These are phyloP conservation scores for Volucella bombylans DNA, from an alignment of 2,888 invertebrate species.

Conservation along the genomic window DNA sequence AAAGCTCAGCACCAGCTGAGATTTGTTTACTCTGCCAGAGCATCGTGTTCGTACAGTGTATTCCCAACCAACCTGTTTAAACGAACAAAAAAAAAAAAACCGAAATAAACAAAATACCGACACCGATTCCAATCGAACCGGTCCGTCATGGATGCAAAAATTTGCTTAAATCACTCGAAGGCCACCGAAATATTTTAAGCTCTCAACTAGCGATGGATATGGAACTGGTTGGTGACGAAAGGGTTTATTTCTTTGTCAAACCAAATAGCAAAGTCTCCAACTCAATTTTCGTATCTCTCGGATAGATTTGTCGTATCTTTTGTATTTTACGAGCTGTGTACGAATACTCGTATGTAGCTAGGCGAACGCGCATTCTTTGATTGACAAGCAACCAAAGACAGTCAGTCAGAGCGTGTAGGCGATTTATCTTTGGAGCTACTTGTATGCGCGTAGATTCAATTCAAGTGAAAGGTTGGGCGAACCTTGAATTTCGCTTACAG, in stretches of 20 bases:
- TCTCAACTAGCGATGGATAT: neutral
- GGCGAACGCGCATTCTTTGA: slow-evolving; percentile 63
- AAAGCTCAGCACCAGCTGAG: slow-evolving; percentile 44
- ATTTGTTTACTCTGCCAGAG: slow-evolving; percentile 47
- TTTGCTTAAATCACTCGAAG: slow-evolving; percentile 63
- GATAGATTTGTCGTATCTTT: slow-evolving; percentile 44
- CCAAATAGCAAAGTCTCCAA: slow-evolving; percentile 14
- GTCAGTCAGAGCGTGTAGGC: slow-evolving; percentile 59
- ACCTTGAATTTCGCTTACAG: slow-evolving; percentile 64
- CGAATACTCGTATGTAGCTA: slow-evolving; percentile 51
- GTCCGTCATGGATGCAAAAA: slow-evolving; percentile 64
- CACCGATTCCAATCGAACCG: slow-evolving; percentile 59
- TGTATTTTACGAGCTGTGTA: slow-evolving; percentile 48
- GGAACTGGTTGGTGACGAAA: slow-evolving; percentile 50
- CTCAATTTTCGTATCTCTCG: slow-evolving; percentile 29
- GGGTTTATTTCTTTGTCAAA: slow-evolving; percentile 35
- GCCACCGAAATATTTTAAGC: slow-evolving; percentile 37
- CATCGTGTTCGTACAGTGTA: neutral
- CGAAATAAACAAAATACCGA: neutral
- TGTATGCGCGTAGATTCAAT: slow-evolving; percentile 3
- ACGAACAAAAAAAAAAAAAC: neutral
- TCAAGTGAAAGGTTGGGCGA: slow-evolving; percentile 66
- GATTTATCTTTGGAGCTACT: slow-evolving; percentile 59
- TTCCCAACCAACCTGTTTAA: slow-evolving; percentile 65
- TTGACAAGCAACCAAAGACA: slow-evolving; percentile 56